Evolutionary conservation across 2,888 invertebrate species (phyloP).

Genomic region (Labia minor): DNA sequence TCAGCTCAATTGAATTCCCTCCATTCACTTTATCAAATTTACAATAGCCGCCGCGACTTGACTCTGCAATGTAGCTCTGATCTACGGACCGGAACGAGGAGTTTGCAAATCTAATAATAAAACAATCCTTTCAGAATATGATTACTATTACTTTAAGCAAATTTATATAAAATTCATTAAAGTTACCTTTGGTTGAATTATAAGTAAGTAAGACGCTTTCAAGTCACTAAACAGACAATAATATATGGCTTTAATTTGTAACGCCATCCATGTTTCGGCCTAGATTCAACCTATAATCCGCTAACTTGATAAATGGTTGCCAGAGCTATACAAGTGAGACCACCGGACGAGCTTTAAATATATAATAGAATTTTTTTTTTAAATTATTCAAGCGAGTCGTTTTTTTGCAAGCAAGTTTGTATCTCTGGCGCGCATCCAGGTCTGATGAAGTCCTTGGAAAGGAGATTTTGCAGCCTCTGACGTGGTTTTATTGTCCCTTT

Average conservation of each 20-base stretch:
- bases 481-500: neutral
- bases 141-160: too few relatives aligned
- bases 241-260: too few relatives aligned
- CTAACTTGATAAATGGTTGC: neutral
- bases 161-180: too few relatives aligned
- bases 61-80: slow-evolving; percentile 3
- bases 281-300: too few relatives aligned
- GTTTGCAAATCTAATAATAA: slow-evolving; percentile 9
- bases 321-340: neutral
- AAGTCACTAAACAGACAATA: too few relatives aligned
- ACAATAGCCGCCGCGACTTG: neutral
- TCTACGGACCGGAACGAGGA: neutral
- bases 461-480: neutral
- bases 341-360: neutral
- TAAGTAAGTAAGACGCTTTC: too few relatives aligned
- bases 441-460: slow-evolving; percentile 13
- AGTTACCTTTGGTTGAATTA: too few relatives aligned
- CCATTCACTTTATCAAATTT: slow-evolving; percentile 13
- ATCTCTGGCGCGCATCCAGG: neutral
- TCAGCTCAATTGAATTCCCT: slow-evolving; percentile 6
- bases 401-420: neutral
- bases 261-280: too few relatives aligned
- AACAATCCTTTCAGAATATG: neutral
- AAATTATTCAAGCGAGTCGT: neutral
- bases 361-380: neutral